Percentiles rank a stretch among this genome's conserved stretches.
Evolutionary conservation across 2,888 invertebrate species (phyloP).

Genomic region (Lepidocyrtinus sp.): DNA sequence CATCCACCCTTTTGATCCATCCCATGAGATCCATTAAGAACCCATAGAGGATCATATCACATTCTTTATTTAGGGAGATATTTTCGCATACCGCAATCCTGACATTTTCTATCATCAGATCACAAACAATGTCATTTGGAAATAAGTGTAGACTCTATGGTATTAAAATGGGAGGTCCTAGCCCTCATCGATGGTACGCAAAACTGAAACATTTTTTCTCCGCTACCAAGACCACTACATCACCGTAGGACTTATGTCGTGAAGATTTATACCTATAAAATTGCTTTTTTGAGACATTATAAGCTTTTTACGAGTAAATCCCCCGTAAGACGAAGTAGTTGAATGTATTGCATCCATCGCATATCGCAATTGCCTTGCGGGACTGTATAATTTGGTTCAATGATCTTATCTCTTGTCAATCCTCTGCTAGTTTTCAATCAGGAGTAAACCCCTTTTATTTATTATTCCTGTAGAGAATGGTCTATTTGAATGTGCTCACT

Average conservation of each 20-base stretch:
- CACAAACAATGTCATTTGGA: background rate
- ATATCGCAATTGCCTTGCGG: background rate
- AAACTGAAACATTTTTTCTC: background rate
- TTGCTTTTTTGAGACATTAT: background rate
- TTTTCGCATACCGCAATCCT: background rate
- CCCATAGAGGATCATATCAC: conserved; percentile 9
- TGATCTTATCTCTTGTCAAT: too few species aligned
- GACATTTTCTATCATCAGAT: background rate
- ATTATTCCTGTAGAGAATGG: too few species aligned
- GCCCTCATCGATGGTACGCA: background rate
- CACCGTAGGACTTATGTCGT: background rate
- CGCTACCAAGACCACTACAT: too few species aligned
- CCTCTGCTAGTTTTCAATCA: too few species aligned
- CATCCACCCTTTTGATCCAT: too few species aligned
- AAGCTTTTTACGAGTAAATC: background rate
- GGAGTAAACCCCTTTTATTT: too few species aligned
- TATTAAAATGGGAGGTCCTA: background rate
- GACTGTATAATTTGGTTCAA: background rate
- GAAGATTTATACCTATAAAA: background rate
- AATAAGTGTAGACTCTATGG: background rate
- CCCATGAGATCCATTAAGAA: conserved; percentile 43
- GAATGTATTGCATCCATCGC: background rate
- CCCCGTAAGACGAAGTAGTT: background rate
- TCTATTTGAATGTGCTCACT: too few species aligned
- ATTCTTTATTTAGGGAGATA: background rate